Percentiles rank a stretch among this genome's conserved stretches.
phyloP scores from a whole-genome alignment of 2,113 vertebrate species.

The Dromas ardeola region DNA sequence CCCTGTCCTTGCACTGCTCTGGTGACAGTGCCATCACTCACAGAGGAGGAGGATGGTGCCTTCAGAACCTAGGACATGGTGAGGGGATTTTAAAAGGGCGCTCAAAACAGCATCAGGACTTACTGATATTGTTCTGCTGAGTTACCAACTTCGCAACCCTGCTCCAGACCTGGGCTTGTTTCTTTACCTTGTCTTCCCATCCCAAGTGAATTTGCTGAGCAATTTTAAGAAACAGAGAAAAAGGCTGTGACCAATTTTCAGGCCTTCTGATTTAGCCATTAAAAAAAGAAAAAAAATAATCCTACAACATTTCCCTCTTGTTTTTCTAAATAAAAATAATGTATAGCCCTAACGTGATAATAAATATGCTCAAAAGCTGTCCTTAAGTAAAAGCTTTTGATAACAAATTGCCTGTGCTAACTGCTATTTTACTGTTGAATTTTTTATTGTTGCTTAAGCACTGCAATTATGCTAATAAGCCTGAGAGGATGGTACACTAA shows the following conservation, averaged over 20 bases:
- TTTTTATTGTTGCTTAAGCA: constrained; percentile 83
- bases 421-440: constrained; percentile 78
- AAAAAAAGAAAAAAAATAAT: not conserved
- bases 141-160: not conserved
- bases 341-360: constrained; percentile 72
- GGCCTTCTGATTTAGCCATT: constrained; percentile 43
- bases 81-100: rapidly evolving
- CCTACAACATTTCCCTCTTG: constrained; percentile 14
- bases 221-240: not conserved
- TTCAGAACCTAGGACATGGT: not conserved
- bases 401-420: constrained; percentile 80
- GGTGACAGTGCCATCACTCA: not conserved
- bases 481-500: constrained; percentile 71
- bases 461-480: constrained; percentile 83
- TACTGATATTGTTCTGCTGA: not conserved
- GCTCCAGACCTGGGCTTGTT: not conserved
- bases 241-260: not conserved
- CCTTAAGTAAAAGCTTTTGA: constrained; percentile 82
- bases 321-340: constrained; percentile 79
- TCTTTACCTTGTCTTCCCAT: not conserved
- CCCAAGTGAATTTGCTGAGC: not conserved
- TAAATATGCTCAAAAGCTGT: constrained; percentile 74
- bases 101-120: not conserved
- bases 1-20: not conserved
- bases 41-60: rapidly evolving